Conservation (phyloP, 1,140 invertebrate species). For the Zophobas atratus region DNA sequence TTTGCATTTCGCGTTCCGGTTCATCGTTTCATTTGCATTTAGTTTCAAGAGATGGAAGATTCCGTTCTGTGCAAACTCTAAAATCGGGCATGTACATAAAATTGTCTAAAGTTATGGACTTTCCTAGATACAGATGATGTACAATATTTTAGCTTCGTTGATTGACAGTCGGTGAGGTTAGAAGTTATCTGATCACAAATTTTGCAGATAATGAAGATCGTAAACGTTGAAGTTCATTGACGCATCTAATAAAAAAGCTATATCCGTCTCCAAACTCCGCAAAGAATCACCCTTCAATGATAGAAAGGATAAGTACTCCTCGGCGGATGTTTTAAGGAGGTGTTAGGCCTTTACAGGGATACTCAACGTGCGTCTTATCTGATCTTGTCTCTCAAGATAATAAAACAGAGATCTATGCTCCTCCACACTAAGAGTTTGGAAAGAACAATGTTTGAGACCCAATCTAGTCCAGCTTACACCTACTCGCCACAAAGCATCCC, state of each 20-base stretch:
- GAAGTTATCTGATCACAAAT: too few species aligned
- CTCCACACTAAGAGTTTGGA: conserved; percentile 1
- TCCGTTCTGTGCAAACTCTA: too few species aligned
- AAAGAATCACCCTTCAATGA: neutral
- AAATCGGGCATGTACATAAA: too few species aligned
- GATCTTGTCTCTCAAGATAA: conserved; percentile 31
- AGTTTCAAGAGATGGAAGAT: neutral
- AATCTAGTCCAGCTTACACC: conserved; percentile 22
- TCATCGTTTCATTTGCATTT: conserved; percentile 20
- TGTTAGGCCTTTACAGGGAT: conserved; percentile 17
- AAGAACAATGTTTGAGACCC: conserved; percentile 28
- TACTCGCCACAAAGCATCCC: conserved; percentile 29
- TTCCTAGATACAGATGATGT: too few species aligned
- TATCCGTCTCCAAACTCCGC: too few species aligned
- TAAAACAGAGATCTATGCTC: conserved; percentile 39
- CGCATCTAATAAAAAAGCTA: neutral
- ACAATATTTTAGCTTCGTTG: too few species aligned
- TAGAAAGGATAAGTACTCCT: conserved; percentile 14
- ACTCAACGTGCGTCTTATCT: neutral
- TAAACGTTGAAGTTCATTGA: too few species aligned
- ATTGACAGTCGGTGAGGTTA: too few species aligned
- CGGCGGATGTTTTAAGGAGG: conserved; percentile 8
- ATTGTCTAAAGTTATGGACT: too few species aligned
- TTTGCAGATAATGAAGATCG: too few species aligned
- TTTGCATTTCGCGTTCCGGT: neutral